These are phyloP conservation scores for Lerema accius DNA, from an alignment of 1,140 invertebrate genomes.

Conservation along the genomic window DNA sequence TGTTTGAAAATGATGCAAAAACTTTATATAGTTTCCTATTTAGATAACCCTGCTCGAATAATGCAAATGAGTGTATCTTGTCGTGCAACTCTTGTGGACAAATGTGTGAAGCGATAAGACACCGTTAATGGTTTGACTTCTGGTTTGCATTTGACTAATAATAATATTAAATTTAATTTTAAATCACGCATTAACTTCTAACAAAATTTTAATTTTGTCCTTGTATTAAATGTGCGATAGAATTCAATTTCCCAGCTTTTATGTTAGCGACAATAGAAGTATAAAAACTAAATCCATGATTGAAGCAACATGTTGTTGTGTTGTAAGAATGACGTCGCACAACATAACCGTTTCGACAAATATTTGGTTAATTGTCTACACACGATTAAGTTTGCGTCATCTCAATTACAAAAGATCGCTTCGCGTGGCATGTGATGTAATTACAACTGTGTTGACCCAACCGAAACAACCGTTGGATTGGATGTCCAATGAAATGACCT, in stretches of 20 bases:
- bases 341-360: conserved; percentile 41
- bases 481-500: conserved; percentile 17
- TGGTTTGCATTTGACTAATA: no score
- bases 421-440: conserved; percentile 36
- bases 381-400: conserved; percentile 47
- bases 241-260: no score
- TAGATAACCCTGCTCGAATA: no score
- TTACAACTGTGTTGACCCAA: conserved; percentile 41
- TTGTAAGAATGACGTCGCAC: conserved; percentile 27
- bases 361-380: conserved; percentile 50
- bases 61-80: no score
- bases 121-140: no score
- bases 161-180: no score
- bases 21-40: no score
- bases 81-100: conserved; percentile 8
- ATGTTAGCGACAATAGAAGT: conserved; percentile 2
- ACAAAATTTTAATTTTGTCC: no score
- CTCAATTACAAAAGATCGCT: conserved; percentile 36
- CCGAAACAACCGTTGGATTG: conserved; percentile 15
- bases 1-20: conserved; percentile 8
- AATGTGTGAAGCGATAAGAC: no score
- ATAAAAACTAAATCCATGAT: conserved; percentile 14
- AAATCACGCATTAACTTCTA: no score
- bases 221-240: no score
- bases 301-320: conserved; percentile 1